Base-by-base conservation (phyloP, 92 coral and sea anemone species). In the Pocillopora meandrina region DNA sequence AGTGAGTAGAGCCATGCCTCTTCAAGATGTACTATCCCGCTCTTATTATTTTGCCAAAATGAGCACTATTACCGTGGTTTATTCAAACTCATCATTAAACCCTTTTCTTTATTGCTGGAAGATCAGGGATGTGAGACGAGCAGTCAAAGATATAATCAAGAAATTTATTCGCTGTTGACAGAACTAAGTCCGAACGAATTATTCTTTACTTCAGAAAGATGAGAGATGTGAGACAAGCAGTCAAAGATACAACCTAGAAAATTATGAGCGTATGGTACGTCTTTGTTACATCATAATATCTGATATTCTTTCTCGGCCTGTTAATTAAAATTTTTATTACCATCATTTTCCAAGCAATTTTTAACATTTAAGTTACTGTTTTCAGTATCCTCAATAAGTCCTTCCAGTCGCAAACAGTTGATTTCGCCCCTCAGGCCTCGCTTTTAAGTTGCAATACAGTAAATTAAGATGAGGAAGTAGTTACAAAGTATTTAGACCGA, bases 71-170 rank as follows among this genome's bases (percentile, higher is more conserved):
- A 34, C 59, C 13, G 35, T 81, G 49, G 26, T 70, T 70, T 58
- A 34, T 67, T 73, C 63, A 18, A 82, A 82, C 80, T 82, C 86
- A 11, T 72, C 79, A 56, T 26, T 82, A 9, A 72, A 82, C 72
- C 86, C 86, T 13, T 26, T 82, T 20, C 86, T 82, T 42, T 82
- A 62, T 42, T 82, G 73, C 79, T 82, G 71, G 70, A 62, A 78
- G 56, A 62, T 62, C 60, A 49, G 71, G 34, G 16, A 19, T 14
- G 71, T 65, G 72, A 62, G 58, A 14, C 70, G 42, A 78, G 70
- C 82, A 15, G 82, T 78, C 47, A 79, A 79, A 11, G 60, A 35
- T 8, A 74, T 61, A 56, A 56, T 74, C 63, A 72, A 58, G 52
- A 56, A 34, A 3, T 13, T 69, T 14, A 3, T 33, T 34, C 16